Evolutionary conservation across 2,113 vertebrate species (phyloP), one percentile per base, ranked within the genome.

Genomic region (Scomber scombrus): DNA sequence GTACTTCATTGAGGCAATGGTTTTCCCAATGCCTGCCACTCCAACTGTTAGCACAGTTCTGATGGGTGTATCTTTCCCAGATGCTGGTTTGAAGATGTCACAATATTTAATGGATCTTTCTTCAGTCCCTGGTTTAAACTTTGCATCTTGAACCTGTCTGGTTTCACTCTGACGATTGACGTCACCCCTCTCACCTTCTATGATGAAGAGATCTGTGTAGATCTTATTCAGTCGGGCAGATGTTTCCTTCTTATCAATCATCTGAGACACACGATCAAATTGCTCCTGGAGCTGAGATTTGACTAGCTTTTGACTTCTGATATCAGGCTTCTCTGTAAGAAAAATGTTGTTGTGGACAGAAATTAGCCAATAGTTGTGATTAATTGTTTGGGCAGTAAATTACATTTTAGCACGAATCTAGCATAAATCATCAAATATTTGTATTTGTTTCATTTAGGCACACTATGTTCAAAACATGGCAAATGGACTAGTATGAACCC

Each of bases 11-110:
- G 78, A 85, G 9, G 87, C 68, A 47, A 91, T 72, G 0, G 65
- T 58, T 51, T 87, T 91, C 69, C 89, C 89, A 29, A 87, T 75
- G 21, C 87, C 89, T 52, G 89, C 89, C n/a, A 84, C 6, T 75
- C 89, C 89, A 7, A 40, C 62, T 1, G 87, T 91, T 12, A 91
- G 50, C 50, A 89, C 87, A 9, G 71, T 85, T 57, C 47, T 65
- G 0, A 87, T 75, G 9, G 13, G 7, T 49, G 18, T 51, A 40
- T 67, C 0, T 29, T 0, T 57, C 46, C 10, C 67, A 0, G 0
- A 1, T 62, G 34, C 34, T 5, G 65, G 3, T 0, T 58, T 80
- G 56, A 91, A 87, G 78, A 91, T 87, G 43, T 87, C 52, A 16
- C 47, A 11, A 52, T 75, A 87, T 51, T 80, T 79, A 15, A 91